Percentiles rank a stretch among this genome's conserved stretches.
These are phyloP conservation scores for Hypselothyrea guttata DNA, from an alignment of 2,888 invertebrate species.

Conservation along the genomic window DNA sequence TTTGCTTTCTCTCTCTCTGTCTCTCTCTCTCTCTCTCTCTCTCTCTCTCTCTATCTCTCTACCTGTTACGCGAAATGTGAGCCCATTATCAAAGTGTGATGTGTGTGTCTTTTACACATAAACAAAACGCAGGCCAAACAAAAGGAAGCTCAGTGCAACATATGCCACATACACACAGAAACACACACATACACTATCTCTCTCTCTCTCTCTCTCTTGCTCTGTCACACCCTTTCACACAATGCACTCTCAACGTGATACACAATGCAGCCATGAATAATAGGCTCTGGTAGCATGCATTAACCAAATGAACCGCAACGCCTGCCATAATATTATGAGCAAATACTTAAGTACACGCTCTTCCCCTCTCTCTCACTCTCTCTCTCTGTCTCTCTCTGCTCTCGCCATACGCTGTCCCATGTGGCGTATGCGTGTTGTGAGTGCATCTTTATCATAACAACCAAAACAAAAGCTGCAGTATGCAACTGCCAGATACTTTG, in stretches of 20 bases:
- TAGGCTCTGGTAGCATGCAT: slow-evolving; percentile 62
- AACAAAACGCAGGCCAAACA: slow-evolving; percentile 38
- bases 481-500: neutral
- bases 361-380: neutral
- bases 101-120: slow-evolving; percentile 33
- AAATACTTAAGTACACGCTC: slow-evolving; percentile 46
- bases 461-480: slow-evolving; percentile 1
- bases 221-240: neutral
- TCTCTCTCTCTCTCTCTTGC: too few relatives aligned
- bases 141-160: slow-evolving; percentile 35
- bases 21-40: too few relatives aligned
- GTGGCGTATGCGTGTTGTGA: slow-evolving; percentile 54
- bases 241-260: slow-evolving; percentile 1
- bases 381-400: neutral
- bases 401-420: slow-evolving; percentile 21
- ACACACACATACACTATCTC: slow-evolving; percentile 2
- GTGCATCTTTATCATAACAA: slow-evolving; percentile 18
- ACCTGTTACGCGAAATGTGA: too few relatives aligned
- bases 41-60: too few relatives aligned
- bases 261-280: slow-evolving; percentile 57
- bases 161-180: slow-evolving; percentile 1
- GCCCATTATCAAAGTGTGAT: slow-evolving; percentile 44
- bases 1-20: too few relatives aligned
- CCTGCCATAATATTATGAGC: slow-evolving; percentile 54
- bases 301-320: slow-evolving; percentile 74